Evolutionary conservation across 2,797 vertebrate genomes (phyloP), one percentile per base, ranked within the genome.

Genomic region (Gambelia wislizenii): DNA sequence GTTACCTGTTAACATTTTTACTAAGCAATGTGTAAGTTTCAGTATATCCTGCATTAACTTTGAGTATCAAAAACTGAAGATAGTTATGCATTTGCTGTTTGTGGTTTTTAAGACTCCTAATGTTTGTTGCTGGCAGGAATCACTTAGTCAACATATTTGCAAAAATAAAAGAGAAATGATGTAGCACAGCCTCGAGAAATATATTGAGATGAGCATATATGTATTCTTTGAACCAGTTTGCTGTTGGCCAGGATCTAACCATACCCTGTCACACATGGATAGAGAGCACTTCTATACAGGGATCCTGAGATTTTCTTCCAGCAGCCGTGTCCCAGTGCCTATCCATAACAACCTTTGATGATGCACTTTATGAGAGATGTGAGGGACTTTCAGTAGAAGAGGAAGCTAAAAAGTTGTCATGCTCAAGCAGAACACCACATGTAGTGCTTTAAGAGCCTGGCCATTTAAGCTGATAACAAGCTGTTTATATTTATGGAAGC

Each of bases 41-140:
- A 92, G 79, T 94, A 22, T 87, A 91, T 94, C 89, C 84, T 94
- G 69, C 94, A 79, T 91, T 95, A 94, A 92, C 91, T 95, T 94
- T 95, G 95, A 89, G 88, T 86, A 93, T 94, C 87, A 94, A 88
- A 86, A 96, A 96, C 96, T 97, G 97, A 97, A 97, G 97, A 97
- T 97, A 93, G 91, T 33, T 77, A 94, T 94, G 39, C 76, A 89
- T 96, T 97, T 97, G 97, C 96, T 97, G 96, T 97, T 97, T 96
- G 94, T 54, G 90, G 84, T 74, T 61, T 90, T 89, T 92, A 84
- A 83, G 81, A 87, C 89, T 83, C 36, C 95, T 90, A 88, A 84
- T 89, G 94, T 74, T 94, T 92, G 47, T 88, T 83, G 78, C 89
- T 95, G 84, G 86, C 89, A 87, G 67, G 91, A 91, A 42, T 69